A percentile compares a stretch with the other conserved stretches of the same genome.
These are phyloP conservation scores for Perca schrenkii DNA, from an alignment of 2,113 vertebrate genomes.

Conservation along the genomic window DNA sequence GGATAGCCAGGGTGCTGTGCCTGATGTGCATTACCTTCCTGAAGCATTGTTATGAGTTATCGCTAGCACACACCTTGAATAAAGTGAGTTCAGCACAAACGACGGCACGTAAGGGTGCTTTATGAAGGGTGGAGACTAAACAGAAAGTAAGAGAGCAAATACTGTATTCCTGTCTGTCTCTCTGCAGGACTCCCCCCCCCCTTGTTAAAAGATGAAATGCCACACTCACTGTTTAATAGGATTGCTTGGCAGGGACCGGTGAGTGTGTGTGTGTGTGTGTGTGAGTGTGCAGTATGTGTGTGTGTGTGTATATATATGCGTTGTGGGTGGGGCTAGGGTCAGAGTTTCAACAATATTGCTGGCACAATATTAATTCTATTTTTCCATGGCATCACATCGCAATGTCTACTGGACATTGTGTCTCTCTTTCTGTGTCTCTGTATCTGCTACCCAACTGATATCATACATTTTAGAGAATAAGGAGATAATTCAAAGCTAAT, in stretches of 20 bases:
- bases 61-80: slow-evolving; percentile 45
- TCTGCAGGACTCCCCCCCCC: slow-evolving; percentile 21
- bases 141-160: slow-evolving; percentile 34
- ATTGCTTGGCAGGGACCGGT: slow-evolving; percentile 73
- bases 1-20: slow-evolving; percentile 5
- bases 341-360: slow-evolving; percentile 71
- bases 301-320: slow-evolving; percentile 22
- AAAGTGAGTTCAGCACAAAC: slow-evolving; percentile 35
- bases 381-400: slow-evolving; percentile 55
- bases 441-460: slow-evolving; percentile 6
- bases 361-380: slow-evolving; percentile 67
- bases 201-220: slow-evolving; percentile 74
- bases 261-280: slow-evolving; percentile 38
- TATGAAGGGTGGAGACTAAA: slow-evolving; percentile 43
- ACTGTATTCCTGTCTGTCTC: slow-evolving; percentile 26
- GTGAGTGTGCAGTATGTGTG: slow-evolving; percentile 3
- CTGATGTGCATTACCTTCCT: slow-evolving; percentile 16
- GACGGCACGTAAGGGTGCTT: slow-evolving; percentile 6
- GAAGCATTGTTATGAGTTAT: slow-evolving; percentile 43
- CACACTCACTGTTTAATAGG: slow-evolving; percentile 74
- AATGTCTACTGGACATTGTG: slow-evolving; percentile 51
- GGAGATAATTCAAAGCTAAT: slow-evolving; percentile 19
- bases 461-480: slow-evolving; percentile 36
- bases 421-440: slow-evolving; percentile 17
- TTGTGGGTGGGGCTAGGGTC: slow-evolving; percentile 58